Evolutionary conservation across 2,888 invertebrate genomes (phyloP), one percentile per base, ranked within the genome.

Genomic region (Oligia latruncula): DNA sequence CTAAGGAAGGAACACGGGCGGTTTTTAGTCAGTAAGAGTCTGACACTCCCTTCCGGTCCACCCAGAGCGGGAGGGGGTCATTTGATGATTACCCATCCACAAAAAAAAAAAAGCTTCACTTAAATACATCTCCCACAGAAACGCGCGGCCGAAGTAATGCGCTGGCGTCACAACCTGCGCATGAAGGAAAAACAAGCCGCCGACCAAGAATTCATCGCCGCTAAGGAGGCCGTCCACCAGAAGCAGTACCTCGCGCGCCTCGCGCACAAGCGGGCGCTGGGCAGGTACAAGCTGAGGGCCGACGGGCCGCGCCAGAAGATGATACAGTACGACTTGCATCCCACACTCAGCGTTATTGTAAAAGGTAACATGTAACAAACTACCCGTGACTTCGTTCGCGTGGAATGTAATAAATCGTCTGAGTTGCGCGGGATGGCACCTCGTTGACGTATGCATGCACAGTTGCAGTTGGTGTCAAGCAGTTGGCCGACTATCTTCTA

Each of bases 91-190:
- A 29, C 29, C 29, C 29, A 29, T 29, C 29, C 29, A 29, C 0
- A 29, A 29, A 29, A 29, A 3, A 40, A 40, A 40, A 40, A 49
- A 49, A 49, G 49, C 49, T 49, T 49, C 49, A 49, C 49, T 49
- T 13, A 13, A 13, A 49, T 49, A 49, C 49, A 49, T 49, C 49
- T 49, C 4, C 15, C 15, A 49, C 86, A 98, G 97, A 98, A 97
- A 96, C 97, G 97, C 81, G 98, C 98, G 0, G 95, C 97, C 87
- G 97, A 97, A 83, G 98, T 98, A 8, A 95, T 98, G 84, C 97
- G 96, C 67, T 98, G 97, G 93, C 97, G 99, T 1, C 96, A 97
- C 90, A 94, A 95, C 23, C 96, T 97, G 89, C 95, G 97, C 62
- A 97, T 97, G 95, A 94, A 96, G 65, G 97, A 97, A 84, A 98